Percentiles rank a stretch among this genome's conserved stretches.
These are phyloP conservation scores for Leptothorax acervorum DNA, from an alignment of 2,888 invertebrate species.

Conservation along the genomic window DNA sequence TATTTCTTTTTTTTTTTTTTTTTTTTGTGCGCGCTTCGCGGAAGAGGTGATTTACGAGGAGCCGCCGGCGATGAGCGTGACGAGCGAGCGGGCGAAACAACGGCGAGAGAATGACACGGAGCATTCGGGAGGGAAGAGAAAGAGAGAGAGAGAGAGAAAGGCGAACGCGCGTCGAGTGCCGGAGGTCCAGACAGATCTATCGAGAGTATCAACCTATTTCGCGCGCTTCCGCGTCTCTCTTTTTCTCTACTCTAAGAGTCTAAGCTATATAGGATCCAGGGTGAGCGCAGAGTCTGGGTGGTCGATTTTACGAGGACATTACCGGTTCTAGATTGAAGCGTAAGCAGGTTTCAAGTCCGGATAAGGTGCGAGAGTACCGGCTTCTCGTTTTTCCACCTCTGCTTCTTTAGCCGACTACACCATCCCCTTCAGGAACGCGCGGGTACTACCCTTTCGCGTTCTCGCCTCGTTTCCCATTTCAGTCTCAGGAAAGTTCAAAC, in stretches of 20 bases:
- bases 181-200: slow-evolving; percentile 10
- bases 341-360: neutral
- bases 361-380: neutral
- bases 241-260: neutral
- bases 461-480: neutral
- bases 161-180: slow-evolving; percentile 12
- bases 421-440: neutral
- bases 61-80: slow-evolving; percentile 34
- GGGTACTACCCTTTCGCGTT: neutral
- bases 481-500: neutral
- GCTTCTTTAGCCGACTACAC: neutral
- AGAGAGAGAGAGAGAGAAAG: neutral
- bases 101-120: slow-evolving; percentile 1
- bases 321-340: neutral
- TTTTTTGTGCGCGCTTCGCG: slow-evolving; percentile 13
- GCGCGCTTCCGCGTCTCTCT: neutral
- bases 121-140: neutral
- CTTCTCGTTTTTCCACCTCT: neutral
- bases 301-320: neutral
- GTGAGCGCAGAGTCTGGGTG: neutral
- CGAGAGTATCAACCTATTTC: slow-evolving; percentile 14
- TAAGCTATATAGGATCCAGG: neutral
- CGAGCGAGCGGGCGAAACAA: slow-evolving; percentile 30
- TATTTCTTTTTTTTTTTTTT: slow-evolving; percentile 12
- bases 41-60: slow-evolving; percentile 42